Evolutionary conservation across 2,888 invertebrate genomes (phyloP), one percentile per base, ranked within the genome.

Genomic region (Mythimna loreyi): DNA sequence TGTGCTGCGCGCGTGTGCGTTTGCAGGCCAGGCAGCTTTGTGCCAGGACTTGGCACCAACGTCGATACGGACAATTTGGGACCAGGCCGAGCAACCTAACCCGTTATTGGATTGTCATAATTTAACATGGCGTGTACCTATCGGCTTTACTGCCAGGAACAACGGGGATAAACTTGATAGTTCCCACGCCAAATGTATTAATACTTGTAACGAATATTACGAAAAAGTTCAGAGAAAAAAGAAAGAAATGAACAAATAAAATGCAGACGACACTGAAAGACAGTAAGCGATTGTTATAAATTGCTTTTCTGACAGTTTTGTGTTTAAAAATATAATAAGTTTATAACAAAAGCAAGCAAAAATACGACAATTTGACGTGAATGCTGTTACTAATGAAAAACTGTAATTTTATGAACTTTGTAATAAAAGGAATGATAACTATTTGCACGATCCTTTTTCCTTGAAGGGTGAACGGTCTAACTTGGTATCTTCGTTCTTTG

Each of bases 71-170:
- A 93, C 93, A 92, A 94, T 95, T 95, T 94, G 93, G 94, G 92
- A 86, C 81, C 90, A 86, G 85, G 91, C 93, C 93, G 90, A 92
- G 81, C 82, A 75, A 93, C 92, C 93, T 91, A 93, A 89, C 91
- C 91, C 90, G 92, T 92, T 95, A 95, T 94, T 93, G 94, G 93
- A 92, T 93, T 94, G 93, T 94, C 93, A 94, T 95, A 93, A 94
- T 92, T 94, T 92, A 92, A 91, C 92, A 92, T 91, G 84, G 87
- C 90, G 75, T 90, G 89, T 91, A 92, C 88, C 89, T 90, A 91
- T 90, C 86, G 90, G 89, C 90, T 89, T 89, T 89, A 88, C 89
- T 89, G 91, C 91, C 89, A 90, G 89, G 82, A 88, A 86, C 85
- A 84, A 80, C 78, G 84, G 83, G 83, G 86, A 86, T 89, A 90